Conservation (phyloP, 2,888 invertebrate genomes). For the Phymatocera aterrima region DNA sequence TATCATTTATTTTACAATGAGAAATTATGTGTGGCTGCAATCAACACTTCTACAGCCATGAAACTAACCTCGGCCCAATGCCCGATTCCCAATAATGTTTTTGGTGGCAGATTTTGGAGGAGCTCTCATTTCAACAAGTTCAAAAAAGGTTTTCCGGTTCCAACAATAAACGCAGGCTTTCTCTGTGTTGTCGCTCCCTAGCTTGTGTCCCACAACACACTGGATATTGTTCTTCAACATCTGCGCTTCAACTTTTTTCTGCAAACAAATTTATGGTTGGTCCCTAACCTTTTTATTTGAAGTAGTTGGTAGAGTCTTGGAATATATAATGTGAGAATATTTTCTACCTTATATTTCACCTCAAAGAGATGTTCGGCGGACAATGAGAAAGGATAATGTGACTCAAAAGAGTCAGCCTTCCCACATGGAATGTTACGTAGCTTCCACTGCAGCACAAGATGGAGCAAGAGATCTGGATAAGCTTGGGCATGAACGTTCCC, state of each 20-base stretch:
- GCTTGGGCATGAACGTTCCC: constrained; percentile 57
- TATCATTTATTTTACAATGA: neutral
- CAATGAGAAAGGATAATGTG: constrained; percentile 10
- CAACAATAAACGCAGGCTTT: constrained; percentile 56
- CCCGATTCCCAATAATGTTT: constrained; percentile 61
- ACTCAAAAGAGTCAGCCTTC: neutral
- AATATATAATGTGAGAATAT: neutral
- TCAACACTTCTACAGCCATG: neutral
- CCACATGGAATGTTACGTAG: neutral
- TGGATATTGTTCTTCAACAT: constrained; percentile 44
- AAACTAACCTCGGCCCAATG: constrained; percentile 59
- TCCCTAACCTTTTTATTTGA: no score
- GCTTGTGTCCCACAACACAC: constrained; percentile 51
- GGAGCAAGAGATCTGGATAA: neutral
- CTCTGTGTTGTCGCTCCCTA: neutral
- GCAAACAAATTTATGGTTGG: neutral
- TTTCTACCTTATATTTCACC: neutral
- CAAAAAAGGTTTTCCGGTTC: constrained; percentile 54
- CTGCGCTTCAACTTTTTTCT: neutral
- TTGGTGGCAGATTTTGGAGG: constrained; percentile 48
- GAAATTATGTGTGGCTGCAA: neutral
- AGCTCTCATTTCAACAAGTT: constrained; percentile 52
- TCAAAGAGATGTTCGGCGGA: neutral
- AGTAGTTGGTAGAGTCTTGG: neutral
- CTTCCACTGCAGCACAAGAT: constrained; percentile 9